Percentiles rank a stretch among this genome's conserved stretches.
Conservation (phyloP, 2,797 vertebrate species). For the Hybognathus amarus region DNA sequence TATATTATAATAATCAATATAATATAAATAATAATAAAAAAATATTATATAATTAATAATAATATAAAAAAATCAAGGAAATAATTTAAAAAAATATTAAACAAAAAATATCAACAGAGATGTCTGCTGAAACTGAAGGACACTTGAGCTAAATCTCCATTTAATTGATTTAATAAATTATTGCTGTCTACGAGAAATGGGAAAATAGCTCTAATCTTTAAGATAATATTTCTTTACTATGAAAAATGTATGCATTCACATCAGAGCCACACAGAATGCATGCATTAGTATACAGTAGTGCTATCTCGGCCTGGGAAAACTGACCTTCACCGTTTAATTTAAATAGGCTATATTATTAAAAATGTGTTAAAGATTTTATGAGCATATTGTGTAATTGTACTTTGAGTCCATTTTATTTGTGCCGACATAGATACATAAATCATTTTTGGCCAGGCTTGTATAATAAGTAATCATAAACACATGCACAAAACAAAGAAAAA, state of each 20-base stretch:
- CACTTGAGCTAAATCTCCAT: not conserved
- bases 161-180: not conserved
- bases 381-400: not conserved
- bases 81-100: not conserved
- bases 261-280: not conserved
- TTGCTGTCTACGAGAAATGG: not conserved
- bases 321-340: not conserved
- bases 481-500: not conserved
- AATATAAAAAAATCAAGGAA: not conserved
- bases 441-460: not conserved
- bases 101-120: not conserved
- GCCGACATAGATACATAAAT: not conserved
- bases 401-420: not conserved
- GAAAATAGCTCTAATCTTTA: not conserved
- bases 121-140: not conserved
- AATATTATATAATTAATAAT: not conserved
- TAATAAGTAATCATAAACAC: not conserved
- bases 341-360: not conserved
- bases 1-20: not conserved
- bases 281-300: not conserved
- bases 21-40: not conserved
- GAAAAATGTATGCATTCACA: not conserved
- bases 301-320: not conserved
- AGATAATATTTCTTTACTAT: not conserved
- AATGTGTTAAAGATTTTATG: not conserved